A percentile compares a stretch with the other conserved stretches of the same genome.
Conservation (phyloP, 2,888 invertebrate species). For the Magallana nippona region DNA sequence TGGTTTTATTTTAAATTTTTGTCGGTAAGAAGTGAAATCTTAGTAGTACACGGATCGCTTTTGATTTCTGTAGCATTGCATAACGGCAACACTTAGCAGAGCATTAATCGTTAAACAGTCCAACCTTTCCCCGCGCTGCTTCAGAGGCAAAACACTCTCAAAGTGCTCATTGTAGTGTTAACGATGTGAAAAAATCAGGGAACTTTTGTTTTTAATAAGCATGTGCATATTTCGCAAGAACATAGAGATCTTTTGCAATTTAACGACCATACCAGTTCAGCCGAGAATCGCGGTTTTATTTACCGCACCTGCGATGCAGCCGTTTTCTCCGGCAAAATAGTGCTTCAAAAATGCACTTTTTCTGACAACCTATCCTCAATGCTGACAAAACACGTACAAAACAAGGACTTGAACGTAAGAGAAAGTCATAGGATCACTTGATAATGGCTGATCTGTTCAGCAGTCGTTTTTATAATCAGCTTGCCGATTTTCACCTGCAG, state of each 20-base stretch:
- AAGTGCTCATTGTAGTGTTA: constrained; percentile 22
- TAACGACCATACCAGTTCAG: constrained; percentile 3
- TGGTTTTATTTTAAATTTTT: neutral
- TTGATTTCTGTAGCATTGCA: constrained; percentile 16
- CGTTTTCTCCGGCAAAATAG: neutral
- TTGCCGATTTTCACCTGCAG: neutral
- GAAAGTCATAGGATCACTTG: neutral
- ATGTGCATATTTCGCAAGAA: constrained; percentile 28
- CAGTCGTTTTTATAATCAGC: neutral
- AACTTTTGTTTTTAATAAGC: constrained; percentile 29
- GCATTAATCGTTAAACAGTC: constrained; percentile 22
- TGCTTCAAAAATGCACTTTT: constrained; percentile 8
- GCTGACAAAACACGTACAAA: neutral
- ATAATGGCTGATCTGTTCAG: neutral
- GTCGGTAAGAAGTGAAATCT: neutral
- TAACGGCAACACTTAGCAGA: neutral
- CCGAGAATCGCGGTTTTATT: neutral
- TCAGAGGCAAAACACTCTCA: neutral
- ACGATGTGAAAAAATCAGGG: neutral
- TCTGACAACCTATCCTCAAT: neutral
- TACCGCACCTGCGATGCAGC: neutral
- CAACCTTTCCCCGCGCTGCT: neutral
- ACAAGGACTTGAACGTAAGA: neutral
- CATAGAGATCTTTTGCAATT: constrained; percentile 1
- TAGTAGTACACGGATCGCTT: neutral